phyloP scores from a whole-genome alignment of 2,113 vertebrate species.

The Pantherophis guttatus region DNA sequence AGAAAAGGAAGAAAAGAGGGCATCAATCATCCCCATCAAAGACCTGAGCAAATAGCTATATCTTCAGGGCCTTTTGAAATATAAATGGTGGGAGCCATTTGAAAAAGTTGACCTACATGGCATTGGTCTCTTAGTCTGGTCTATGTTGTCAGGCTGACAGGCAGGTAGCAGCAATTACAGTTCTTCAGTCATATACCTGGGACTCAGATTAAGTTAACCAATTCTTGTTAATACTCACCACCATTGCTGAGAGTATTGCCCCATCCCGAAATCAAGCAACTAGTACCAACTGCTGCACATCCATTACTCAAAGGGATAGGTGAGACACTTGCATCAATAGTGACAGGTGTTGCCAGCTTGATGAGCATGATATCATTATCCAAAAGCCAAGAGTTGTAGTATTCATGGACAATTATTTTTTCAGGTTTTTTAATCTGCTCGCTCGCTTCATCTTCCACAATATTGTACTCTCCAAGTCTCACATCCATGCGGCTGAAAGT shows the following conservation, averaged over 20 bases:
- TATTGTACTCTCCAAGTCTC: slow-evolving; percentile 33
- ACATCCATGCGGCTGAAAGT: slow-evolving; percentile 30
- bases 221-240: slow-evolving; percentile 26
- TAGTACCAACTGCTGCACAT: slow-evolving; percentile 63
- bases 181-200: neutral
- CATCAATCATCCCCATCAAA: neutral
- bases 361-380: slow-evolving; percentile 83
- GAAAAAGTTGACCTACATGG: neutral
- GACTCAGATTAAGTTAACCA: neutral
- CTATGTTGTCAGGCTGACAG: neutral
- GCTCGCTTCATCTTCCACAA: neutral
- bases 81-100: neutral
- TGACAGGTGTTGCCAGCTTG: slow-evolving; percentile 68
- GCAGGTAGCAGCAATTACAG: neutral
- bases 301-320: slow-evolving; percentile 66
- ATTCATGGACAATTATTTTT: slow-evolving; percentile 51
- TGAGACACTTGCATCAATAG: slow-evolving; percentile 59
- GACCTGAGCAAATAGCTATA: neutral
- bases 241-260: slow-evolving; percentile 68
- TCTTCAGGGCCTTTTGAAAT: neutral
- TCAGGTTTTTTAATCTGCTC: slow-evolving; percentile 21
- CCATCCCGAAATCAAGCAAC: slow-evolving; percentile 73
- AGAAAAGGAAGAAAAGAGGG: neutral
- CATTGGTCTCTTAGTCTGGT: neutral
- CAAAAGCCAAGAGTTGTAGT: slow-evolving; percentile 56